A percentile compares a stretch with the other conserved stretches of the same genome.
Conservation (phyloP, 2,888 invertebrate species). For the Biston betularia region DNA sequence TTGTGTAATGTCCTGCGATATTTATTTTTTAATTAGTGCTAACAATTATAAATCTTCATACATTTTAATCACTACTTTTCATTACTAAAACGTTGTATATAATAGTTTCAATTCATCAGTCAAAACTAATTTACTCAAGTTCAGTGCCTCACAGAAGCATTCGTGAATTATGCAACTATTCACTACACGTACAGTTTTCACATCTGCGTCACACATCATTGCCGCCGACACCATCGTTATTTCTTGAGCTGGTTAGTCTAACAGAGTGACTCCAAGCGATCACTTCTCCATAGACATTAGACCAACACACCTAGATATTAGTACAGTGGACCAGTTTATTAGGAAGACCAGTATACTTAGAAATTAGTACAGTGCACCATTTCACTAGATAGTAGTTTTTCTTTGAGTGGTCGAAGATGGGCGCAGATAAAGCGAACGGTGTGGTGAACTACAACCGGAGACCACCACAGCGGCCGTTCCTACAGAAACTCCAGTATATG, state of each 20-base stretch:
- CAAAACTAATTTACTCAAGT: background rate
- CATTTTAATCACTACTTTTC: too few relatives aligned
- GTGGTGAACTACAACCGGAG: conserved; percentile 73
- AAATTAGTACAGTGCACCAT: background rate
- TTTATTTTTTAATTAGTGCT: too few relatives aligned
- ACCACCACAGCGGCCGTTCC: conserved; percentile 72
- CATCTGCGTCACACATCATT: conserved; percentile 17
- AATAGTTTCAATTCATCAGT: background rate
- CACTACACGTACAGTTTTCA: background rate
- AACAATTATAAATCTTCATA: too few relatives aligned
- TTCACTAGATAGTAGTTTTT: background rate
- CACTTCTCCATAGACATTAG: conserved; percentile 18
- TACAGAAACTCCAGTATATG: conserved; percentile 70
- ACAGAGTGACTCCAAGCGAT: conserved; percentile 19
- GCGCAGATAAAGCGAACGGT: conserved; percentile 77
- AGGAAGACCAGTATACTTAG: background rate
- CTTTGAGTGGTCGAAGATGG: conserved; percentile 61
- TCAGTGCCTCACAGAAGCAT: conserved; percentile 21
- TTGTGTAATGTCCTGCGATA: too few relatives aligned
- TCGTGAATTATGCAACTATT: conserved; percentile 4
- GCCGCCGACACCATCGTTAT: conserved; percentile 27
- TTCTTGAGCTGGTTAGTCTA: conserved; percentile 27
- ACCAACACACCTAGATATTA: conserved; percentile 1
- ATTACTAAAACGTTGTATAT: too few relatives aligned
- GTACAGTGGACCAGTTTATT: background rate